phyloP scores from a whole-genome alignment of 2,888 invertebrate species.

The Brachyopa scutellaris region DNA sequence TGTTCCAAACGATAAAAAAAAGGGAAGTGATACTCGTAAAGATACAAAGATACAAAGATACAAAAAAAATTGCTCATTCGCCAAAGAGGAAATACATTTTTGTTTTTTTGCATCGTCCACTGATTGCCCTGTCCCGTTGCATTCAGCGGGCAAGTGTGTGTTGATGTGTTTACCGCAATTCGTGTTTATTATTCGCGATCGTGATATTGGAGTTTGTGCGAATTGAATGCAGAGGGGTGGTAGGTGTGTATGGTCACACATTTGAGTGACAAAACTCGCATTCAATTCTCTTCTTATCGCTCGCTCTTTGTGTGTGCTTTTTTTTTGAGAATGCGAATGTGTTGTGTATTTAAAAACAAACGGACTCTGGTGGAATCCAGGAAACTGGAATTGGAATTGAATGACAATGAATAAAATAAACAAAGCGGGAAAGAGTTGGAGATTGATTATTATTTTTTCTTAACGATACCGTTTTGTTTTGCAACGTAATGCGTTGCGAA shows the following conservation, averaged over 20 bases:
- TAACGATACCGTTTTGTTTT: too few species aligned
- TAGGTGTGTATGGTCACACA: slow-evolving; percentile 5
- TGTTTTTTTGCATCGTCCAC: too few species aligned
- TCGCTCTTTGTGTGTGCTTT: neutral
- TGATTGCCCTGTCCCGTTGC: neutral
- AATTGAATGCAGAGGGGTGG: too few species aligned
- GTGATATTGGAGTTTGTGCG: slow-evolving; percentile 19
- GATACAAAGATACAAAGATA: too few species aligned
- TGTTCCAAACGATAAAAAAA: neutral
- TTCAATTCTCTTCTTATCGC: too few species aligned
- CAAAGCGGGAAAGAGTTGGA: slow-evolving; percentile 11
- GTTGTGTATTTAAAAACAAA: too few species aligned
- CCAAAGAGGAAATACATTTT: slow-evolving; percentile 32
- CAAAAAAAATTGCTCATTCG: neutral
- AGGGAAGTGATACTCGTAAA: too few species aligned
- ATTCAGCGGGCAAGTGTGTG: neutral
- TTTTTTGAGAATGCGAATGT: too few species aligned
- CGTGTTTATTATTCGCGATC: neutral
- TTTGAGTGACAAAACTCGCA: slow-evolving; percentile 33
- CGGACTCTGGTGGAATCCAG: slow-evolving; percentile 52
- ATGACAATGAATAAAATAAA: slow-evolving; percentile 27
- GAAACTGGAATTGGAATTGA: slow-evolving; percentile 49
- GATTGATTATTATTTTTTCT: neutral
- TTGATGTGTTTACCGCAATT: slow-evolving; percentile 13
- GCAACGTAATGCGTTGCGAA: too few species aligned